phyloP scores from a whole-genome alignment of 2,113 vertebrate genomes.

The Silurus meridionalis region DNA sequence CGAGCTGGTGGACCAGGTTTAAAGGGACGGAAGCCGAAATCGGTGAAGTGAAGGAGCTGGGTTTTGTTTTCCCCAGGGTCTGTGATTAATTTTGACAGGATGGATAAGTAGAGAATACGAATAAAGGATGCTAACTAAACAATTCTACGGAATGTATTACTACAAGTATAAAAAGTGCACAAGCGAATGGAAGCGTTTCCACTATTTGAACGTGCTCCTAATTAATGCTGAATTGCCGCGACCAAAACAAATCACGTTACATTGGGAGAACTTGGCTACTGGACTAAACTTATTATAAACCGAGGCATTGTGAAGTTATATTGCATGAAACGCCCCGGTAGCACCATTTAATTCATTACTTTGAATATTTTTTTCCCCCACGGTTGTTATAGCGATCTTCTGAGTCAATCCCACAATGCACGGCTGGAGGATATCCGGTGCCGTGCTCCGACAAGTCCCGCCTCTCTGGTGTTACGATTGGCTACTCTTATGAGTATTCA shows the following conservation, averaged over 20 bases:
- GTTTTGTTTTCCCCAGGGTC: neutral
- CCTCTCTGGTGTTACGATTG: neutral
- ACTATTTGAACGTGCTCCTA: neutral
- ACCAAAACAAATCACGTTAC: slow-evolving; percentile 50
- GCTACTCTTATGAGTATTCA: neutral
- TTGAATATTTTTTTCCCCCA: slow-evolving; percentile 32
- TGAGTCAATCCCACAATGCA: slow-evolving; percentile 62
- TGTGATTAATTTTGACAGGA: neutral
- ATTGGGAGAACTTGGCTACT: slow-evolving; percentile 47
- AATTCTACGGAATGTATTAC: neutral
- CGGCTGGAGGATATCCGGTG: slow-evolving; percentile 48
- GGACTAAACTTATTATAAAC: slow-evolving; percentile 50
- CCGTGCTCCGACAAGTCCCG: slow-evolving; percentile 14
- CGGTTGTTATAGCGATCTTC: slow-evolving; percentile 53
- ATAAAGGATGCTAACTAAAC: neutral
- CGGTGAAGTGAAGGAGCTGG: neutral
- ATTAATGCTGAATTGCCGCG: slow-evolving; percentile 33
- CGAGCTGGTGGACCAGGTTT: neutral
- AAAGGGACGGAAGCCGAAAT: neutral
- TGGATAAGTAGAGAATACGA: too few species aligned
- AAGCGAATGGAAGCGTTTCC: neutral
- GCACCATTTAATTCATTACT: slow-evolving; percentile 42
- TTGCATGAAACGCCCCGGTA: neutral
- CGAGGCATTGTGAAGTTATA: slow-evolving; percentile 25
- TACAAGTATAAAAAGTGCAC: neutral